Base-by-base conservation (phyloP, 2,888 invertebrate genomes). In the Epirrhoe alternata region DNA sequence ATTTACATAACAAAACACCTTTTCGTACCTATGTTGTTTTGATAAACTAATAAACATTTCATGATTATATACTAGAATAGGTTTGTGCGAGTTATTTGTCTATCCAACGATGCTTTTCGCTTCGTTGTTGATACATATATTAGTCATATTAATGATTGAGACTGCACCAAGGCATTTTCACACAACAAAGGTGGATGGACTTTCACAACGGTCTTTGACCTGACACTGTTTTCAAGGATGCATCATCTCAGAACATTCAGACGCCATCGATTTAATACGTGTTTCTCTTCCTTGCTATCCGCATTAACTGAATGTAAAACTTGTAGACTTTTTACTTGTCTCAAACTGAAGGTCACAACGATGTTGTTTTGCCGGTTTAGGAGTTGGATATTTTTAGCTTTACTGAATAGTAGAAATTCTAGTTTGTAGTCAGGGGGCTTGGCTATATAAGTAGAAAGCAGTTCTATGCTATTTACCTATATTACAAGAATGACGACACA, bases 121-220 rank as follows among this genome's bases (percentile, higher is more conserved):
- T 24, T 24, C 24, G 24, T 24, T 24, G 24, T 24, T 24, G 24
- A 24, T 24, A 24, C 3, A 24, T 4, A 42, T 12, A 0, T 42
- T 10, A 10, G 12, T 35, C 24, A 24, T 35, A 10, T 8, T 10
- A 35, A 7, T 35, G 38, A 42, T 42, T 42, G 38, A 10, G 12
- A 42, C 12, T 42, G 38, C 2, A 24, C 1, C 24, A 2, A 24
- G 24, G 24, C 24, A 42, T 12, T 42, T 42, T 42, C 38, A 12
- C 45, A 45, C 47, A 47, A 47, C 16, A 47, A 6, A 47, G 47
- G 47, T 47, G 6, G 16, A 47, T 16, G 12, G 14, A 47, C 14
- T 14, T 47, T 47, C 47, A 47, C 16, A 47, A 16, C 14, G 47
- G 47, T 16, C 47, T 47, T 47, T 16, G 47, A 47, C 47, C 47